phyloP scores from a whole-genome alignment of 1,140 invertebrate species.

The Lordiphosa collinella region DNA sequence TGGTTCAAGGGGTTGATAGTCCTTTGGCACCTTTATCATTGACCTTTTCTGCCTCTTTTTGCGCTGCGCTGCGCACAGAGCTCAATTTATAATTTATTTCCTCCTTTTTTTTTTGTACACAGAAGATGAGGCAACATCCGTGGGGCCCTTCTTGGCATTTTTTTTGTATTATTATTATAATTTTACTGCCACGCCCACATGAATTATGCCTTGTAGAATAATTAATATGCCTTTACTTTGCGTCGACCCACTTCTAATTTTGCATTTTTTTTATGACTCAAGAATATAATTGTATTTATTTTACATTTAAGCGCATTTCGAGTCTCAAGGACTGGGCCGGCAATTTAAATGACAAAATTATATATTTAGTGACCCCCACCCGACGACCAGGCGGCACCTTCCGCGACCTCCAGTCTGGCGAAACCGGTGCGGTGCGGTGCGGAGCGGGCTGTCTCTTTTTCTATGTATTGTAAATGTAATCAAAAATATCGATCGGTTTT shows the following conservation, averaged over 20 bases:
- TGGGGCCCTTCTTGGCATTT: conserved; percentile 18
- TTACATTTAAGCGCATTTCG: conserved; percentile 76
- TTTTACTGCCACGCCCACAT: conserved; percentile 50
- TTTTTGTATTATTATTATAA: conserved; percentile 40
- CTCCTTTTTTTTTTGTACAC: conserved; percentile 18
- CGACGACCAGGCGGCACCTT: not conserved
- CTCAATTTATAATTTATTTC: conserved; percentile 73
- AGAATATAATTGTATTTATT: conserved; percentile 75
- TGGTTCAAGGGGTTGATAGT: conserved; percentile 33
- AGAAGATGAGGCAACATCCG: conserved; percentile 43
- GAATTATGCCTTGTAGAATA: conserved; percentile 71
- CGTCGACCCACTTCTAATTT: conserved; percentile 50
- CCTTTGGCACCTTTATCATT: conserved; percentile 41
- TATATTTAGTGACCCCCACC: conserved; percentile 56
- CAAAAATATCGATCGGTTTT: conserved; percentile 79
- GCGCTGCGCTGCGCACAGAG: conserved; percentile 29
- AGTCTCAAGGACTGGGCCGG: conserved; percentile 57
- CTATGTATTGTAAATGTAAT: conserved; percentile 75
- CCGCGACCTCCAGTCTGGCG: conserved; percentile 29
- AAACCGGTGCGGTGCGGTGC: conserved; percentile 28
- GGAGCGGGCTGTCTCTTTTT: conserved; percentile 44
- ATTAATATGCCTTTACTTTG: conserved; percentile 69
- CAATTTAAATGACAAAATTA: conserved; percentile 77
- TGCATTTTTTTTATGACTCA: conserved; percentile 49
- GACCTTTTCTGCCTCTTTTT: conserved; percentile 23